Conservation (phyloP, 2,113 vertebrate species). For the Peucedramus taeniatus region DNA sequence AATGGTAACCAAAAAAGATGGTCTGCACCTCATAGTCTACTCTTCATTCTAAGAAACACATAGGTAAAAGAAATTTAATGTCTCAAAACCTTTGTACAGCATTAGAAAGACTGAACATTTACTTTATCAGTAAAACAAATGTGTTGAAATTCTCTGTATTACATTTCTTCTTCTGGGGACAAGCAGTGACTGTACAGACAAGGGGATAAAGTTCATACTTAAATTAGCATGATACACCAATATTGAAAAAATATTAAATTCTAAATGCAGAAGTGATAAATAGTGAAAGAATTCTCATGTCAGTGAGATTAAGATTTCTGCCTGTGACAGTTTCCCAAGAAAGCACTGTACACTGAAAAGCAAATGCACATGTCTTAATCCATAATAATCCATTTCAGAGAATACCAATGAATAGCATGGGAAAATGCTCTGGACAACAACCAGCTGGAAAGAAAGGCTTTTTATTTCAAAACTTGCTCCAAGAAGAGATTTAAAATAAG, state of each 20-base stretch:
- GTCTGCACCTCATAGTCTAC: neutral
- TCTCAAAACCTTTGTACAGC: neutral
- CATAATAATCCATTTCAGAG: slow-evolving; percentile 5
- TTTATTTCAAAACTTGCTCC: neutral
- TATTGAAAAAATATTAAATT: neutral
- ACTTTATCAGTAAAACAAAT: neutral
- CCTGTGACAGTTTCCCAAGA: slow-evolving; percentile 9
- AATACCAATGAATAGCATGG: neutral
- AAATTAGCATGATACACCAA: neutral
- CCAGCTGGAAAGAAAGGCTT: neutral
- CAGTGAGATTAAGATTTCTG: slow-evolving; percentile 7
- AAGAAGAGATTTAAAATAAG: neutral
- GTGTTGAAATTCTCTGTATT: neutral
- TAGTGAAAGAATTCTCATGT: slow-evolving; percentile 3
- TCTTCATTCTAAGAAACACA: neutral
- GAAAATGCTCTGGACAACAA: neutral
- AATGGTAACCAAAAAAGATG: neutral
- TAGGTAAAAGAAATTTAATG: neutral
- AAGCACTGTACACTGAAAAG: neutral
- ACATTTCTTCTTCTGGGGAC: neutral
- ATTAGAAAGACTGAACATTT: neutral
- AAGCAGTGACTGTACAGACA: neutral
- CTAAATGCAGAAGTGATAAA: slow-evolving; percentile 22
- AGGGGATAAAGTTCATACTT: neutral
- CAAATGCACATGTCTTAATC: slow-evolving; percentile 23